Base-by-base conservation (phyloP, 1,140 invertebrate genomes). In the Drosophila serrata region DNA sequence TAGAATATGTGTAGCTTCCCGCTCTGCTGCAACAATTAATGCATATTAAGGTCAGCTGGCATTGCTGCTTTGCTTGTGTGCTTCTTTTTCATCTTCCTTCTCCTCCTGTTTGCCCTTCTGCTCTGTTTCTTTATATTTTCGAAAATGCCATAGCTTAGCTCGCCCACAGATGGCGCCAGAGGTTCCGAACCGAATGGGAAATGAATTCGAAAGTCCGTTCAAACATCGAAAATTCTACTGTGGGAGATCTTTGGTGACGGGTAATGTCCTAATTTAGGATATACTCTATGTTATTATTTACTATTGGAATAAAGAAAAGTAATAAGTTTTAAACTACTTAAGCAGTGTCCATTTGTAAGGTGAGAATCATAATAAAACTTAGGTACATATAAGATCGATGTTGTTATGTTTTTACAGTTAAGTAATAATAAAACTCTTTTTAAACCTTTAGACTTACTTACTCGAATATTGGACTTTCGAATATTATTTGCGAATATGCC, bases 41-140 rank as follows among this genome's bases (percentile, higher is more conserved):
- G 76, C 72, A 85, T 84, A 85, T 84, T 84, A 84, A 84, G 81
- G 81, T 84, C 81, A 85, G 63, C 15, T 19, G 42, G 73, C 73
- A 37, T 62, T 68, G 42, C 37, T 46, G 48, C 43, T 51, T 29
- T 42, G 48, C 48, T 19, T 29, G 9, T 24, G 22, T 29, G 24
- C 46, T 29, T 49, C 15, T n/a, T 9, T 33, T 24, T 46, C 13
- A 6, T 7, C 19, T 15, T 45, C 22, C 43, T 46, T 49, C 24
- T 48, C 24, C 24, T 29, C n/a, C 46, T 17, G 24, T 29, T n/a
- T 24, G 46, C 46, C 46, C 43, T 67, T 39, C 40, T 51, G 35
- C 27, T 58, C 31, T 67, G 35, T 64, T 62, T 65, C 59, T 35
- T 22, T 29, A 6, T 27, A n/a, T 56, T 43, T 68, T 27, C 17